phyloP scores from a whole-genome alignment of 1,140 invertebrate genomes.

The Pogonomyrmex barbatus region DNA sequence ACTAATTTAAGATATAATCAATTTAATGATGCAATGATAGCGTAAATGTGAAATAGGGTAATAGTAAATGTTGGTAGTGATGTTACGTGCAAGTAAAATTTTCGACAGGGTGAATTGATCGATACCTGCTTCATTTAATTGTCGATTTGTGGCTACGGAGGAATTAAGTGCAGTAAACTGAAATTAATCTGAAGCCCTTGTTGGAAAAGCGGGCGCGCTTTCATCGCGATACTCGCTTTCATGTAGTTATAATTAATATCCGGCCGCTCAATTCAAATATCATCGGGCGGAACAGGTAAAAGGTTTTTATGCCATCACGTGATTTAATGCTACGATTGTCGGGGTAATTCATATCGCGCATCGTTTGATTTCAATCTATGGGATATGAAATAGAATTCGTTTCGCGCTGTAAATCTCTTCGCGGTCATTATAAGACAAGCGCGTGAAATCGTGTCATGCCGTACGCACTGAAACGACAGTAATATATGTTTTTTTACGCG shows the following conservation, averaged over 20 bases:
- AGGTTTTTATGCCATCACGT: constrained; percentile 49
- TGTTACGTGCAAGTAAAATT: constrained; percentile 13
- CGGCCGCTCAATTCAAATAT: constrained; percentile 72
- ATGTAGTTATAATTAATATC: constrained; percentile 75
- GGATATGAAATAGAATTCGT: constrained; percentile 63
- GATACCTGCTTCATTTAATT: constrained; percentile 54
- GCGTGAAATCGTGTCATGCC: constrained; percentile 35
- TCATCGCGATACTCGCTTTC: constrained; percentile 63
- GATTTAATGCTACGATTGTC: constrained; percentile 64
- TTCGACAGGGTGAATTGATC: constrained; percentile 3
- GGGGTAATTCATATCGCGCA: constrained; percentile 73
- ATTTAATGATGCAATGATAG: neutral
- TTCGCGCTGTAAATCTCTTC: constrained; percentile 51
- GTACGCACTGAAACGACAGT: neutral
- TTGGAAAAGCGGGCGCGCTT: constrained; percentile 60
- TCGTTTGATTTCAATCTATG: constrained; percentile 71
- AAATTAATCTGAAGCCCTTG: constrained; percentile 51
- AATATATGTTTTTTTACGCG: neutral
- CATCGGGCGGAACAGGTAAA: constrained; percentile 48
- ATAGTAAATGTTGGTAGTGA: neutral
- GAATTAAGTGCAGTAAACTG: constrained; percentile 62
- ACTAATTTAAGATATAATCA: constrained; percentile 2
- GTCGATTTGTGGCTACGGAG: constrained; percentile 45
- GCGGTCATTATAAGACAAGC: constrained; percentile 52
- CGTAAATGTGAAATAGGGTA: neutral